Percentiles rank a stretch among this genome's conserved stretches.
phyloP scores from a whole-genome alignment of 2,888 invertebrate genomes.

The Proisotoma minuta region DNA sequence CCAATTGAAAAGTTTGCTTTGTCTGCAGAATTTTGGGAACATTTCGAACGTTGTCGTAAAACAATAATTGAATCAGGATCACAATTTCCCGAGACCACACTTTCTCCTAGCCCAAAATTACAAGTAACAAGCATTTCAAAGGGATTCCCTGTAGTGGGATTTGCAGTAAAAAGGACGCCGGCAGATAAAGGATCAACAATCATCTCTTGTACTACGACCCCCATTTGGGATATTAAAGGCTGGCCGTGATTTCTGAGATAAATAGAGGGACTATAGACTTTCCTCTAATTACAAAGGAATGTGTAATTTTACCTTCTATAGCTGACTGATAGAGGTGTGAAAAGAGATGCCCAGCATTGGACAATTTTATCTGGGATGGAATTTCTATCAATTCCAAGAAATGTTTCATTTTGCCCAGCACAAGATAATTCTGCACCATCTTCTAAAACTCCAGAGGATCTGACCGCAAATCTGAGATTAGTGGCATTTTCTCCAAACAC shows the following conservation, averaged over 20 bases:
- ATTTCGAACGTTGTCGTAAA: conserved; percentile 16
- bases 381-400: conserved; percentile 60
- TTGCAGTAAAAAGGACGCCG: conserved; percentile 76
- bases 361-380: conserved; percentile 60
- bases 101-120: conserved; percentile 79
- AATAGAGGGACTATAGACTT: too few relatives aligned
- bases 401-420: conserved; percentile 78
- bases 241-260: conserved; percentile 66
- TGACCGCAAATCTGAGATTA: conserved; percentile 58
- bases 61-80: conserved; percentile 68
- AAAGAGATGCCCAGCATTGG: conserved; percentile 79
- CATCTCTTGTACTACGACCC: conserved; percentile 69
- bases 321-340: conserved; percentile 67
- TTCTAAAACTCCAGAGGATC: conserved; percentile 71
- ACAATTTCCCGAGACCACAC: conserved; percentile 70
- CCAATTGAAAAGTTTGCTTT: conserved; percentile 52
- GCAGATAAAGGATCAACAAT: conserved; percentile 65
- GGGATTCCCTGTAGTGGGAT: conserved; percentile 69
- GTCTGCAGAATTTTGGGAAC: conserved; percentile 17
- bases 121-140: conserved; percentile 66
- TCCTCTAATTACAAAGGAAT: background rate
- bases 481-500: conserved; percentile 35
- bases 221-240: conserved; percentile 64
- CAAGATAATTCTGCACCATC: conserved; percentile 74
- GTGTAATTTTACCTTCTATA: conserved; percentile 64